Evolutionary conservation across 2,113 vertebrate genomes (phyloP).

Genomic region (Urocynchramus pylzowi): DNA sequence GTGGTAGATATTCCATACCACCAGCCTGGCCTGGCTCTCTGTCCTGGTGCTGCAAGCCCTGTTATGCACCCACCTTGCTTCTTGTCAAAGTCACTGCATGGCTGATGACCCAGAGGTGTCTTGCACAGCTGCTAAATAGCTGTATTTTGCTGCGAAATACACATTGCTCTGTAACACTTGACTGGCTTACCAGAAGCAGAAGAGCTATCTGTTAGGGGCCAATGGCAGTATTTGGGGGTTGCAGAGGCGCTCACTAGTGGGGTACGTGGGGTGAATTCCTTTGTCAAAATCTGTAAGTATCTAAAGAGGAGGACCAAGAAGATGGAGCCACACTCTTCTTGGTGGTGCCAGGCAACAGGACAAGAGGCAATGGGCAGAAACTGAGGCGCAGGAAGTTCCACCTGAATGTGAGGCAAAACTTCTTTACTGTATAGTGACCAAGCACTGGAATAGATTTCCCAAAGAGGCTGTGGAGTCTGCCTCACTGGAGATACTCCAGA

Average conservation of each 20-base stretch:
- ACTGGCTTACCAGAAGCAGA: not conserved
- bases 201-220: too few relatives aligned
- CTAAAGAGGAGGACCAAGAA: accelerated
- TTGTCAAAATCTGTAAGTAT: too few relatives aligned
- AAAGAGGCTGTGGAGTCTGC: not conserved
- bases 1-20: not conserved
- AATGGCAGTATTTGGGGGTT: accelerated
- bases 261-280: accelerated
- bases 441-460: not conserved
- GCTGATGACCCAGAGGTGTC: not conserved
- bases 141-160: not conserved
- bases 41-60: accelerated
- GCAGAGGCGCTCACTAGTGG: accelerated
- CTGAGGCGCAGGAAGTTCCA: not conserved
- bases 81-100: not conserved
- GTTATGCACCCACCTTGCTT: accelerated
- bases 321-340: not conserved
- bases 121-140: not conserved
- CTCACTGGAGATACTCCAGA: not conserved
- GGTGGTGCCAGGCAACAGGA: not conserved
- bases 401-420: not conserved
- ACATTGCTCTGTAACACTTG: accelerated
- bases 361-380: not conserved
- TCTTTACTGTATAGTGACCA: not conserved
- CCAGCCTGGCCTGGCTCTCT: not conserved